Conservation (phyloP, 2,113 vertebrate species). For the Patagioenas fasciata region DNA sequence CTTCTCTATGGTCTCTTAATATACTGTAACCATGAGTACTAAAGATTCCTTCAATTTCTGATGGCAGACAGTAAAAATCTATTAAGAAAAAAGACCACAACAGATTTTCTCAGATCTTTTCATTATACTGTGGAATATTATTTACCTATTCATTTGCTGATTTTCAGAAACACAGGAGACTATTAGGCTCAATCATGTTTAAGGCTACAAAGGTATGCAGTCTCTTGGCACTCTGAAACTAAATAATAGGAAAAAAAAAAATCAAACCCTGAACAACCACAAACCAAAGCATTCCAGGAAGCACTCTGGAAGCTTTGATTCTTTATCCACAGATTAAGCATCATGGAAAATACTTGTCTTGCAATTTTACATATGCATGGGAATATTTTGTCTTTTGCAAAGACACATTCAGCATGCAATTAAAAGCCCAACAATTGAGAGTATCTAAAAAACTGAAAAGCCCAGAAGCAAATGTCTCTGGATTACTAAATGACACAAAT, state of each 20-base stretch:
- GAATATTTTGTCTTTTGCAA: not conserved
- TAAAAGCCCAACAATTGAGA: not conserved
- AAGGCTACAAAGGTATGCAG: not conserved
- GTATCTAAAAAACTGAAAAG: not conserved
- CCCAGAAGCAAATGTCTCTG: not conserved
- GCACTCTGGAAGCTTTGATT: not conserved
- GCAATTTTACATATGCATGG: not conserved
- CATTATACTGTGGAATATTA: not conserved
- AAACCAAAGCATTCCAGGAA: not conserved
- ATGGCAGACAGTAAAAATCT: not conserved
- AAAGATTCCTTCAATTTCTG: not conserved
- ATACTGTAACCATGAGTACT: not conserved
- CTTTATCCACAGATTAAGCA: not conserved
- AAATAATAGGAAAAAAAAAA: not conserved
- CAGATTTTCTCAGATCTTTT: not conserved
- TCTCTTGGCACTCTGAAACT: not conserved
- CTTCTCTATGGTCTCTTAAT: not conserved
- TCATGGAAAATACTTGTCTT: not conserved
- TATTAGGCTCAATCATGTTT: not conserved
- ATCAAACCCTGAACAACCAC: not conserved
- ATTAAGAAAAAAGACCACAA: not conserved
- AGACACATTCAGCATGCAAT: not conserved
- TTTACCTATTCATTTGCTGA: not conserved
- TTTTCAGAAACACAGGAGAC: not conserved
- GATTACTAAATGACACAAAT: not conserved